These are phyloP conservation scores for Oscheius sp. DNA, from an alignment of 2,888 invertebrate species.

Conservation along the genomic window DNA sequence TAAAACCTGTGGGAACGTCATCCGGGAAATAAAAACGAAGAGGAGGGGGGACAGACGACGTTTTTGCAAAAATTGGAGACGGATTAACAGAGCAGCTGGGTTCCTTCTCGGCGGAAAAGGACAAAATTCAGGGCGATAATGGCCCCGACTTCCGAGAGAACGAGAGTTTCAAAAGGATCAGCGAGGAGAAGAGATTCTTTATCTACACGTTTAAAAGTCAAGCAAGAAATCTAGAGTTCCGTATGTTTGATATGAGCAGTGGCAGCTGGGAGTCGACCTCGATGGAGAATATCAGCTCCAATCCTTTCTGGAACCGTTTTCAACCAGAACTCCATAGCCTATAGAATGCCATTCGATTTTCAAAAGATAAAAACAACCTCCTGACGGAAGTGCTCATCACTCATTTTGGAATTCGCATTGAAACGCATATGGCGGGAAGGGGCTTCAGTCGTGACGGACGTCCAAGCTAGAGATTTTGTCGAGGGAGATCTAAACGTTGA, in stretches of 20 bases:
- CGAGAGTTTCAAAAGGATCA: not conserved
- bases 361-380: slow-evolving; percentile 5
- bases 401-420: slow-evolving; percentile 19
- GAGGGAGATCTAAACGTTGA: slow-evolving; percentile 2
- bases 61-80: no score
- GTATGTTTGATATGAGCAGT: slow-evolving; percentile 41
- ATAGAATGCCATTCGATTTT: not conserved
- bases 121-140: no score
- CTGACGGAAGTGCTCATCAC: slow-evolving; percentile 23
- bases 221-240: slow-evolving; percentile 10
- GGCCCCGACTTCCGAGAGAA: no score
- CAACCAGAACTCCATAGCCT: slow-evolving; percentile 32
- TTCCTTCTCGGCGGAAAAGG: not conserved
- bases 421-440: slow-evolving; percentile 33
- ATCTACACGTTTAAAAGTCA: no score
- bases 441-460: slow-evolving; percentile 33
- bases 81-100: not conserved
- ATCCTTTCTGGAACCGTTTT: slow-evolving; percentile 28
- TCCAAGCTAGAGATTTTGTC: not conserved
- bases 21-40: no score
- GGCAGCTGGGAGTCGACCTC: slow-evolving; percentile 45
- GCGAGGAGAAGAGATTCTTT: not conserved
- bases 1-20: no score
- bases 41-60: not conserved
- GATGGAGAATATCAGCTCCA: slow-evolving; percentile 33